These are phyloP conservation scores for Mythimna loreyi DNA, from an alignment of 2,888 invertebrate genomes.

Conservation along the genomic window DNA sequence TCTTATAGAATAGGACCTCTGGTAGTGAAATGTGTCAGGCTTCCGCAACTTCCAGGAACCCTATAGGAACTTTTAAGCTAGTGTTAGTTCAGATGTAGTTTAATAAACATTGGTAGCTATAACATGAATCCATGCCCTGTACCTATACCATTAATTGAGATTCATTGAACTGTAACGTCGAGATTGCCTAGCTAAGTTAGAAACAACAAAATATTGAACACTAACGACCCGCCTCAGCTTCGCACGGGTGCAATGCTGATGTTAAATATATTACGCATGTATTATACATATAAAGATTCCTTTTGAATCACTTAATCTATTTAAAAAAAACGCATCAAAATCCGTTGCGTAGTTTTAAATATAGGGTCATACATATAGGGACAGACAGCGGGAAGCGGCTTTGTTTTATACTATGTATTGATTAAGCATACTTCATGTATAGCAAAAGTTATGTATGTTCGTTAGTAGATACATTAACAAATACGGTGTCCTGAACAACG, in stretches of 20 bases:
- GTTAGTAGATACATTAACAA: constrained; percentile 52
- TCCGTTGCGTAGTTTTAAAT: too few relatives aligned
- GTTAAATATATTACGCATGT: too few relatives aligned
- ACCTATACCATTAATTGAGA: constrained; percentile 1
- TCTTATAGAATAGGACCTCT: too few relatives aligned
- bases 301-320: too few relatives aligned
- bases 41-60: neutral
- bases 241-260: too few relatives aligned
- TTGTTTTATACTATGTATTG: too few relatives aligned
- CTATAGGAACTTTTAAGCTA: constrained; percentile 1
- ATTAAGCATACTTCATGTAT: neutral
- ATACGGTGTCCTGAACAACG: constrained; percentile 43
- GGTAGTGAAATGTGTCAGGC: neutral
- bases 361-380: too few relatives aligned
- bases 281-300: too few relatives aligned
- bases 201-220: neutral
- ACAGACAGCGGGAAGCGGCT: too few relatives aligned
- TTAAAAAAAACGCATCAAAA: too few relatives aligned
- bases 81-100: neutral
- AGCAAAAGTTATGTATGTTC: constrained; percentile 16
- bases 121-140: neutral
- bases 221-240: too few relatives aligned
- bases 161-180: neutral
- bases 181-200: neutral
- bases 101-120: constrained; percentile 16